phyloP scores from a whole-genome alignment of 1,140 invertebrate species.

The Dufourea novaeangliae region DNA sequence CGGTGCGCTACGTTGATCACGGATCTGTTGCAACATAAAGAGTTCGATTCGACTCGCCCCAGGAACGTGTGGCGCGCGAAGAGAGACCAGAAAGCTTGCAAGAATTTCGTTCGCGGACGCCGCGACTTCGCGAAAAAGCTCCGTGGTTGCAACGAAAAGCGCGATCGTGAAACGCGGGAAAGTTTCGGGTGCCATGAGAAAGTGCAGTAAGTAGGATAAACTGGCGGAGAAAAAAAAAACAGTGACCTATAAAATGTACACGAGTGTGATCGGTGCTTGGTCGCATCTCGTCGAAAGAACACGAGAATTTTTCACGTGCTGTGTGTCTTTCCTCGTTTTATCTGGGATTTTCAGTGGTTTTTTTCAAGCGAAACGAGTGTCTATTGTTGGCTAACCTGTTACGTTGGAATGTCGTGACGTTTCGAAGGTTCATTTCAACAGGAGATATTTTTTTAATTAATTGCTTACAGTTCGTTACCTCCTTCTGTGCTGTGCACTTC shows the following conservation, averaged over 20 bases:
- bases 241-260: neutral
- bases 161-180: neutral
- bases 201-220: conserved; percentile 29
- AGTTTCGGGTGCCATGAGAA: neutral
- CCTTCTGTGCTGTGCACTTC: too few relatives aligned
- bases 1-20: conserved; percentile 43
- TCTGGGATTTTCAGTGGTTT: too few relatives aligned
- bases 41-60: neutral
- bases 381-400: too few relatives aligned
- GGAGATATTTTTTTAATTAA: too few relatives aligned
- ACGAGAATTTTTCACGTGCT: too few relatives aligned
- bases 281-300: too few relatives aligned
- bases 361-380: too few relatives aligned
- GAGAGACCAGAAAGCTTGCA: too few relatives aligned
- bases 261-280: neutral
- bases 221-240: neutral
- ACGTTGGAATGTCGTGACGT: too few relatives aligned
- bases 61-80: too few relatives aligned
- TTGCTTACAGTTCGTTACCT: too few relatives aligned
- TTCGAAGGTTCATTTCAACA: too few relatives aligned
- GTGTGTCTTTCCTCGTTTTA: neutral
- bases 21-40: conserved; percentile 31
- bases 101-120: neutral
- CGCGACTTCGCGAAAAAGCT: neutral
- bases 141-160: neutral